These are phyloP conservation scores for Myiothlypis chrysogaster DNA, from an alignment of 2,797 vertebrate species.

Conservation along the genomic window DNA sequence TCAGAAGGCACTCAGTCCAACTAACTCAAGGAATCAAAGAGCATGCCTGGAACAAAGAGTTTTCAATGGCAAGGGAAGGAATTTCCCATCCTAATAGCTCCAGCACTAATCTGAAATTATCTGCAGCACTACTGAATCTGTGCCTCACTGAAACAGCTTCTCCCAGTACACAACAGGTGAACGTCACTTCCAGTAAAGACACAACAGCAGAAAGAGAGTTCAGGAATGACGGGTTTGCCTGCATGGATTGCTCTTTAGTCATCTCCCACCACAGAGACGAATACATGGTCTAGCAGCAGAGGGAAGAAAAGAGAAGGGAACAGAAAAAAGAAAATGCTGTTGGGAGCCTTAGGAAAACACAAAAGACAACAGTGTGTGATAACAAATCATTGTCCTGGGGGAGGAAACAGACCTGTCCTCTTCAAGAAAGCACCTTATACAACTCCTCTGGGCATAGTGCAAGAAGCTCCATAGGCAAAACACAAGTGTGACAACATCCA, in stretches of 20 bases:
- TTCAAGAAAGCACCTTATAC: background rate
- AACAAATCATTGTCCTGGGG: background rate
- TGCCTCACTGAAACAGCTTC: background rate
- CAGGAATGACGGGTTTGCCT: background rate
- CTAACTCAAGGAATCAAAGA: fast-evolving
- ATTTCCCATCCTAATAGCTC: background rate
- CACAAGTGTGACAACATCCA: background rate
- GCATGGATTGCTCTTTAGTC: background rate
- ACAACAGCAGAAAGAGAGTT: background rate
- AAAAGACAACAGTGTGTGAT: background rate
- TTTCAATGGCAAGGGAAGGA: background rate
- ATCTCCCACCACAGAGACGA: background rate
- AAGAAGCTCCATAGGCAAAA: background rate
- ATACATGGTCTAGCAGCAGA: fast-evolving
- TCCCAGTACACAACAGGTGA: background rate
- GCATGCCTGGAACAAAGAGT: background rate
- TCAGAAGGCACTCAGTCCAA: background rate
- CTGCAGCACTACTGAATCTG: background rate
- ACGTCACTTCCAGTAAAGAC: background rate
- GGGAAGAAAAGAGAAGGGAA: background rate
- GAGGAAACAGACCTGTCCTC: background rate
- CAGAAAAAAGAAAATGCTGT: background rate
- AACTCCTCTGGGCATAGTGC: background rate
- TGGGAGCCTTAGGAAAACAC: background rate
- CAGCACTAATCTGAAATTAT: background rate